Evolutionary conservation across 1,140 invertebrate genomes (phyloP).

Genomic region (Pemphigus obesinymphae): DNA sequence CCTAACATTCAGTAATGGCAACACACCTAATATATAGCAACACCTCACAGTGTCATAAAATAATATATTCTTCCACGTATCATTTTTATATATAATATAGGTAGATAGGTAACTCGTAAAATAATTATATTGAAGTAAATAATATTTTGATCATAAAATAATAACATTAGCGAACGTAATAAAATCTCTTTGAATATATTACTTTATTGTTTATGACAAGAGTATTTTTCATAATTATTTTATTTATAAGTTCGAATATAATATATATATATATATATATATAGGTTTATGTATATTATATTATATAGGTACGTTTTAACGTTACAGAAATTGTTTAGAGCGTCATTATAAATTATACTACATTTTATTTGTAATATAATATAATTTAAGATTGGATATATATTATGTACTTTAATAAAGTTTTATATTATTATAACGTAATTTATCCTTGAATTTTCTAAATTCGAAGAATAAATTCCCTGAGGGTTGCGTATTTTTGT

Average conservation of each 20-base stretch:
- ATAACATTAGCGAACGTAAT: constrained; percentile 5
- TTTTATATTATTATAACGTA: no score
- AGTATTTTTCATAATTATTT: no score
- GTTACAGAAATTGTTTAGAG: no score
- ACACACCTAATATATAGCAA: not conserved
- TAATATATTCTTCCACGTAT: not conserved
- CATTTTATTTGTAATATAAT: no score
- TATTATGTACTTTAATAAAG: no score
- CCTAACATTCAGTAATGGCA: no score
- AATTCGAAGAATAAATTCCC: no score
- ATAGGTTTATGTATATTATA: not conserved
- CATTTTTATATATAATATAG: not conserved
- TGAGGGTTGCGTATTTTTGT: no score
- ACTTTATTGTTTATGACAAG: not conserved
- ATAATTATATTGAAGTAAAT: constrained; percentile 13
- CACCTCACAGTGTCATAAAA: not conserved
- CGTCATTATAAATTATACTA: no score
- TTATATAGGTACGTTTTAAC: no score
- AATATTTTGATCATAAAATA: constrained; percentile 14
- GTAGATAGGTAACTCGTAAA: not conserved
- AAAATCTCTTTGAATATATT: not conserved
- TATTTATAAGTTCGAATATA: not conserved
- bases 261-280: not conserved
- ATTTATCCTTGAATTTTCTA: no score
- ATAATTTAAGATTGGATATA: no score